Base-by-base conservation (phyloP, 2,797 vertebrate species). In the Enoplosus armatus region DNA sequence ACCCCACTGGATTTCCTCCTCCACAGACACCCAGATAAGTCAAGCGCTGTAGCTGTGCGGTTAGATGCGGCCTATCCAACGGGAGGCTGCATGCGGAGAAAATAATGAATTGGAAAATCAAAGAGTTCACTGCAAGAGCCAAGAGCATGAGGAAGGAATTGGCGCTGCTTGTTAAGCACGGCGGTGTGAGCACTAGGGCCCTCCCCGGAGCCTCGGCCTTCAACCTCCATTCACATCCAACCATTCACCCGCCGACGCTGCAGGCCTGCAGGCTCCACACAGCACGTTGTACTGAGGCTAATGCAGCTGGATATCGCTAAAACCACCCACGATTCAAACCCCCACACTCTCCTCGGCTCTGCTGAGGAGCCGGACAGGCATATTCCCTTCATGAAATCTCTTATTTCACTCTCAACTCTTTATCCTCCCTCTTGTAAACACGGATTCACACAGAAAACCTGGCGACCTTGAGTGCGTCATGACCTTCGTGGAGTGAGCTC, bases 31-130 rank as follows among this genome's bases (percentile, higher is more conserved):
- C 27, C 14, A 1, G 27, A 35, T 33, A 59, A 70, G 72, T 81
- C 45, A 54, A 77, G 45, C 15, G 24, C 68, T 59, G 55, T 20
- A 54, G 67, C 67, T 26, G 58, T 50, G 62, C 12, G 4, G 50
- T 51, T 3, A 3, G 60, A 79, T 75, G n/a, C 53, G 41, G 62
- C 64, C 41, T 37, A 29, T 75, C 72, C 73, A 75, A 39, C 9
- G 31, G 73, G 85, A 68, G 74, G 70, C 55, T 37, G 35, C 67
- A 60, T 75, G 61, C 47, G 27, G 82, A 85, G 76, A 88, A 91
- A 85, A 90, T 77, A 87, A 88, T 86, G 85, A 91, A 93, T 90
- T 93, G 91, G 87, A 91, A 92, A 94, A 93, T 93, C 90, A 94
- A 93, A 94, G 82, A 85, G 85, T 83, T 91, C 65, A 77, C 56